phyloP scores from a whole-genome alignment of 2,113 vertebrate genomes.

The Hypocryptadius cinnamomeus region DNA sequence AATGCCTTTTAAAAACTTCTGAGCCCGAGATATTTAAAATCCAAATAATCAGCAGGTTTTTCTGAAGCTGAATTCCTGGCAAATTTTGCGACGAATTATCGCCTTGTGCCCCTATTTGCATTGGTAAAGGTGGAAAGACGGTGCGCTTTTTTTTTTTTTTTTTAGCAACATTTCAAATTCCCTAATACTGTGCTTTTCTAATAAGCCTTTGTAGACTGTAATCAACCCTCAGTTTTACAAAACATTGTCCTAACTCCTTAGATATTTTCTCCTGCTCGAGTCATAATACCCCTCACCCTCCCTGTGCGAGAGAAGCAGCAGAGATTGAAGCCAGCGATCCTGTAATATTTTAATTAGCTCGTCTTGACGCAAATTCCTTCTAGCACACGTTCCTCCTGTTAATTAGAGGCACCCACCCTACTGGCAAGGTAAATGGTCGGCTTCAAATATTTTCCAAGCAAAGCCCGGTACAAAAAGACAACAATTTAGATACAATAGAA shows the following conservation, averaged over 20 bases:
- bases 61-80: not conserved
- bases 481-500: conserved; percentile 33
- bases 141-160: not conserved
- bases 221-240: not conserved
- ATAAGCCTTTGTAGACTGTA: not conserved
- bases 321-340: not conserved
- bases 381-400: not conserved
- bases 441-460: not conserved
- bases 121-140: not conserved
- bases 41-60: not conserved
- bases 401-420: not conserved
- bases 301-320: not conserved
- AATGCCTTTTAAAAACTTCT: not conserved
- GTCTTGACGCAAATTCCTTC: not conserved
- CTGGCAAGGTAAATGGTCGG: not conserved
- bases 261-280: not conserved
- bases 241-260: not conserved
- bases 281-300: not conserved
- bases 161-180: not conserved
- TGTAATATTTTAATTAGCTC: conserved; percentile 36
- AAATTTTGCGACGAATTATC: not conserved
- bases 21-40: not conserved
- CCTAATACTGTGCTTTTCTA: not conserved
- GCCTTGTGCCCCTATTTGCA: not conserved
- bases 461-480: not conserved